Evolutionary conservation across 1,140 invertebrate genomes (phyloP).

Genomic region (Neodiprion virginianus): DNA sequence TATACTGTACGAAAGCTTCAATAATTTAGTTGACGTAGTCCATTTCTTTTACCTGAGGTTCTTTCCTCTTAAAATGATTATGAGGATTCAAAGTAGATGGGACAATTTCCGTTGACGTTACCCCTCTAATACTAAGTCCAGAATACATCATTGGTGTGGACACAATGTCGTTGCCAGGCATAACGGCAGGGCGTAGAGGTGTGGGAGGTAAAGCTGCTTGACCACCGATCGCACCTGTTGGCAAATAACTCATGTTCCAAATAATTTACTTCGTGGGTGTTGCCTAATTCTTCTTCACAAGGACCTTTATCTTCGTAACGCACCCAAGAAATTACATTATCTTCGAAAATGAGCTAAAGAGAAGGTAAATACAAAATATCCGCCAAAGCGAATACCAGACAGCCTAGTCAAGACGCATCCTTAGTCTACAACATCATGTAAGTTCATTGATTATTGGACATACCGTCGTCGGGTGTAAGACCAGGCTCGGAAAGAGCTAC

Average conservation of each 20-base stretch:
- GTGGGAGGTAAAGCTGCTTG: conserved; percentile 57
- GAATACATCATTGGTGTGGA: conserved; percentile 43
- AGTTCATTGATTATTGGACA: conserved; percentile 20
- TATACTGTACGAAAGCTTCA: not conserved
- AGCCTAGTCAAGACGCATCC: too few species aligned
- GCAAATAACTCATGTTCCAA: not conserved
- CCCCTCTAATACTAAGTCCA: conserved; percentile 41
- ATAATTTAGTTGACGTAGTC: not conserved
- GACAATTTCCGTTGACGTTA: conserved; percentile 57
- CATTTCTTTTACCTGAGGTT: conserved; percentile 39
- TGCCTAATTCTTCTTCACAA: not conserved
- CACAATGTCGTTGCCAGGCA: conserved; percentile 66
- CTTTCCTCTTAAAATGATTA: conserved; percentile 48
- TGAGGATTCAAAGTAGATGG: conserved; percentile 59
- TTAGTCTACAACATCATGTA: too few species aligned
- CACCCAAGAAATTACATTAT: not conserved
- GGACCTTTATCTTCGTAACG: not conserved
- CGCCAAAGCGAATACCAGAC: conserved; percentile 10
- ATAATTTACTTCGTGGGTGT: not conserved
- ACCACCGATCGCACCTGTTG: conserved; percentile 28
- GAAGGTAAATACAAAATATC: conserved; percentile 8
- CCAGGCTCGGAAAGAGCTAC: conserved; percentile 44
- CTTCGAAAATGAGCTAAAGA: conserved; percentile 5
- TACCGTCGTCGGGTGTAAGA: conserved; percentile 43
- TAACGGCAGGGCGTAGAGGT: conserved; percentile 56